Percentiles rank a stretch among this genome's conserved stretches.
Evolutionary conservation across 2,797 vertebrate genomes (phyloP).

Genomic region (Enoplosus armatus): DNA sequence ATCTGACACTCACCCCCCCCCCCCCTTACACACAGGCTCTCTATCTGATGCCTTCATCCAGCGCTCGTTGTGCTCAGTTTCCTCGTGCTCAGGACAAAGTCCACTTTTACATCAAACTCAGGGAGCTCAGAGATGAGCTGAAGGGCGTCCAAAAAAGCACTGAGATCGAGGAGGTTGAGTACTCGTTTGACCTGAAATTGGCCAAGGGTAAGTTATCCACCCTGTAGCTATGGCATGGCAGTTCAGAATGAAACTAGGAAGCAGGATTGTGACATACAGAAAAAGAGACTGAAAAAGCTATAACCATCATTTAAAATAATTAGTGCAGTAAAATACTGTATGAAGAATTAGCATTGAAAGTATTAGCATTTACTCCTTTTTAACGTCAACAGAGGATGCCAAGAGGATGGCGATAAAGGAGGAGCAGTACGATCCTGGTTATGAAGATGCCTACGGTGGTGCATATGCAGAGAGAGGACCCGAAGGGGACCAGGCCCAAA

Average conservation of each 20-base stretch:
- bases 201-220: slow-evolving; percentile 89
- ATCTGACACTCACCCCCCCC: not conserved
- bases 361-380: not conserved
- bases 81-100: slow-evolving; percentile 99
- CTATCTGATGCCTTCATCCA: slow-evolving; percentile 98
- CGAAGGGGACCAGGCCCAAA: slow-evolving; percentile 45
- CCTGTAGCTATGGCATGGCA: not conserved
- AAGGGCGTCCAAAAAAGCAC: slow-evolving; percentile 84
- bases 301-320: not conserved
- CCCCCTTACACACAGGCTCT: slow-evolving; percentile 92
- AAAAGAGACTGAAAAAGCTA: not conserved
- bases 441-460: slow-evolving; percentile 93
- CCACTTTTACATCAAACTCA: slow-evolving; percentile 98
- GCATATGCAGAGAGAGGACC: slow-evolving; percentile 81
- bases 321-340: not conserved
- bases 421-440: slow-evolving; percentile 97
- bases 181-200: slow-evolving; percentile 91
- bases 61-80: slow-evolving; percentile 97
- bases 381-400: slow-evolving; percentile 90
- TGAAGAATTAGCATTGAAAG: not conserved
- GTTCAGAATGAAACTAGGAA: not conserved
- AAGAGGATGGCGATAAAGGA: slow-evolving; percentile 98
- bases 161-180: slow-evolving; percentile 92
- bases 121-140: slow-evolving; percentile 93
- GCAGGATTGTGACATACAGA: not conserved